Percentiles rank a stretch among this genome's conserved stretches.
Evolutionary conservation across 2,888 invertebrate species (phyloP).

Genomic region (Drosophila melanosoma): DNA sequence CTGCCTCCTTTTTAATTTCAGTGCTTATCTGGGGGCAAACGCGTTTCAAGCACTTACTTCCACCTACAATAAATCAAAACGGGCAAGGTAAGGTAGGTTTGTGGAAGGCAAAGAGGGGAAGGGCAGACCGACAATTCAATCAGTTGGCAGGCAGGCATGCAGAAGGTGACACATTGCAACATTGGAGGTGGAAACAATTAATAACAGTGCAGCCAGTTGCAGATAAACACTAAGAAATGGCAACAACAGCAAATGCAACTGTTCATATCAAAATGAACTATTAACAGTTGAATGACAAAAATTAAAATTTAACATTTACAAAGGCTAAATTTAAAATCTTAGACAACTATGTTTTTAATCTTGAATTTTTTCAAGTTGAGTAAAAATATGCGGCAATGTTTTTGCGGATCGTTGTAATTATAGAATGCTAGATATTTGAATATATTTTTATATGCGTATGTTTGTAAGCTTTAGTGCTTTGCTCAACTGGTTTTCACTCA

Average conservation of each 20-base stretch:
- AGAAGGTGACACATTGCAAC: slow-evolving; percentile 19
- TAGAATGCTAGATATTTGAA: background rate
- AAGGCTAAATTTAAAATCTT: background rate
- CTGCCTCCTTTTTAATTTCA: slow-evolving; percentile 21
- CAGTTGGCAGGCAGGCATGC: slow-evolving; percentile 20
- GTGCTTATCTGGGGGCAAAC: slow-evolving; percentile 59
- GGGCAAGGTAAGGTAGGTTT: slow-evolving; percentile 35
- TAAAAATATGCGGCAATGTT: slow-evolving; percentile 24
- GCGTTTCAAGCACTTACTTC: slow-evolving; percentile 75
- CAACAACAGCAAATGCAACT: background rate
- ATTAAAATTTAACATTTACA: background rate
- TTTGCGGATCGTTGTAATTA: background rate
- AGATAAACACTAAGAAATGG: background rate
- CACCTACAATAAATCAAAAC: slow-evolving; percentile 72
- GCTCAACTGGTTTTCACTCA: slow-evolving; percentile 36
- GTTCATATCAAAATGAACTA: background rate
- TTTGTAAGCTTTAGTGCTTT: background rate
- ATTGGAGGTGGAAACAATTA: background rate
- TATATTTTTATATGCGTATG: background rate
- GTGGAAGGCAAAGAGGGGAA: background rate
- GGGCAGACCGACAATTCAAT: slow-evolving; percentile 57
- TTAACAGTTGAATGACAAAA: background rate
- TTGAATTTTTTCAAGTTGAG: background rate
- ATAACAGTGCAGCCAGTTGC: slow-evolving; percentile 1
- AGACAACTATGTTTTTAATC: background rate